Conservation (phyloP, 2,888 invertebrate species). For the Limnephilus rhombicus region DNA sequence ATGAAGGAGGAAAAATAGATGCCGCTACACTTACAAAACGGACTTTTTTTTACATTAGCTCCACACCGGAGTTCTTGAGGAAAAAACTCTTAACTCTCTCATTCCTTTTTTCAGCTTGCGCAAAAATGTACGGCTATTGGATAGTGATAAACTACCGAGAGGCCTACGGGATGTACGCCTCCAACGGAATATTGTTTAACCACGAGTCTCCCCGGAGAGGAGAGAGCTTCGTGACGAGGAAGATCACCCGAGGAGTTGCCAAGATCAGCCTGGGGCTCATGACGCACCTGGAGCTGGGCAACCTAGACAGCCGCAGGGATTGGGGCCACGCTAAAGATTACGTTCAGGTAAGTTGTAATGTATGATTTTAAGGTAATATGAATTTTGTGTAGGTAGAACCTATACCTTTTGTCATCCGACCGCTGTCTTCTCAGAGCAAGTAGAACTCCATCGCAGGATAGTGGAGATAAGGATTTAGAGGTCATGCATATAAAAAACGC, state of each 20-base stretch:
- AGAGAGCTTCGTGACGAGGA: slow-evolving; percentile 98
- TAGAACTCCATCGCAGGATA: too few relatives aligned
- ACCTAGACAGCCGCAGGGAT: slow-evolving; percentile 96
- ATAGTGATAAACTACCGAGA: slow-evolving; percentile 97
- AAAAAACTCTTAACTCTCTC: not conserved
- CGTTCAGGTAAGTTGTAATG: slow-evolving; percentile 93
- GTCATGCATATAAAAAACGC: too few relatives aligned
- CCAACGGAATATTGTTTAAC: slow-evolving; percentile 97
- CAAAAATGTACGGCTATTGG: slow-evolving; percentile 97
- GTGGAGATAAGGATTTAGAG: too few relatives aligned
- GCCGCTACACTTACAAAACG: too few relatives aligned
- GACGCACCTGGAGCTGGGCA: slow-evolving; percentile 92
- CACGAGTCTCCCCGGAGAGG: slow-evolving; percentile 97
- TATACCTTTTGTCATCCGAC: too few relatives aligned
- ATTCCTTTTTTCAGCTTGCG: slow-evolving; percentile 83
- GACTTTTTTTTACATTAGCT: too few relatives aligned
- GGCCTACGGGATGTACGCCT: slow-evolving; percentile 96
- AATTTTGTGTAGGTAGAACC: too few relatives aligned
- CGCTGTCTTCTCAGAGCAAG: too few relatives aligned
- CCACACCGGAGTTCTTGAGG: too few relatives aligned
- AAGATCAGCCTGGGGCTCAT: slow-evolving; percentile 95
- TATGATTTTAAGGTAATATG: too few relatives aligned
- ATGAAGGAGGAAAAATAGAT: too few relatives aligned
- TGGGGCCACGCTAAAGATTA: slow-evolving; percentile 99
- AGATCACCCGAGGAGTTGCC: slow-evolving; percentile 97